A percentile compares a stretch with the other conserved stretches of the same genome.
Conservation (phyloP, 1,140 invertebrate genomes). For the Drosophila sp. region DNA sequence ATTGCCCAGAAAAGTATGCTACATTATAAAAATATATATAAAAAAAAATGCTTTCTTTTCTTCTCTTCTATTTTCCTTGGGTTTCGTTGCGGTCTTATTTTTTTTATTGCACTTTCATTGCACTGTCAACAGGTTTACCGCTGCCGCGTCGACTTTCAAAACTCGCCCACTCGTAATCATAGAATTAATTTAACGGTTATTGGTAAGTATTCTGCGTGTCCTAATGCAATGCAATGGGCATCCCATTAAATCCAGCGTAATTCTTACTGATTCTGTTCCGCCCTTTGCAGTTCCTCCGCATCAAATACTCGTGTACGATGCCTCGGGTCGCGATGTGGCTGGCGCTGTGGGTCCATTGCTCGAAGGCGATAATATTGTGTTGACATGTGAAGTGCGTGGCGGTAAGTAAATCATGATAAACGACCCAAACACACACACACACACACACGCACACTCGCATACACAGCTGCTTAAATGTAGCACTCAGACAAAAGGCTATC, state of each 20-base stretch:
- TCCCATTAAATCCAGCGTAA: conserved; percentile 49
- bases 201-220: conserved; percentile 87
- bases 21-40: conserved; percentile 35
- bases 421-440: conserved; percentile 62
- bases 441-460: conserved; percentile 36
- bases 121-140: conserved; percentile 86
- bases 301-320: conserved; percentile 92
- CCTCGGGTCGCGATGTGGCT: conserved; percentile 89
- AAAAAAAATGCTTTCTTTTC: background rate
- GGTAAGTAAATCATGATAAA: conserved; percentile 87
- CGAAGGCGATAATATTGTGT: conserved; percentile 90
- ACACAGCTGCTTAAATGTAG: conserved; percentile 70
- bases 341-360: conserved; percentile 92
- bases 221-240: conserved; percentile 42
- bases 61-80: background rate
- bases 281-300: conserved; percentile 90
- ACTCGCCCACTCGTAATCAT: conserved; percentile 94
- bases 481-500: conserved; percentile 81
- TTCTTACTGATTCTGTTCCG: conserved; percentile 13
- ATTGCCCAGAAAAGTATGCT: conserved; percentile 28
- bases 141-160: conserved; percentile 95
- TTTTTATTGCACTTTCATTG: conserved; percentile 38
- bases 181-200: conserved; percentile 95
- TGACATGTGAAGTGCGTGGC: conserved; percentile 95
- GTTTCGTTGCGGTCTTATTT: background rate